A percentile compares a stretch with the other conserved stretches of the same genome.
These are phyloP conservation scores for Liopterus haemorrhoidalis DNA, from an alignment of 2,888 invertebrate genomes.

Conservation along the genomic window DNA sequence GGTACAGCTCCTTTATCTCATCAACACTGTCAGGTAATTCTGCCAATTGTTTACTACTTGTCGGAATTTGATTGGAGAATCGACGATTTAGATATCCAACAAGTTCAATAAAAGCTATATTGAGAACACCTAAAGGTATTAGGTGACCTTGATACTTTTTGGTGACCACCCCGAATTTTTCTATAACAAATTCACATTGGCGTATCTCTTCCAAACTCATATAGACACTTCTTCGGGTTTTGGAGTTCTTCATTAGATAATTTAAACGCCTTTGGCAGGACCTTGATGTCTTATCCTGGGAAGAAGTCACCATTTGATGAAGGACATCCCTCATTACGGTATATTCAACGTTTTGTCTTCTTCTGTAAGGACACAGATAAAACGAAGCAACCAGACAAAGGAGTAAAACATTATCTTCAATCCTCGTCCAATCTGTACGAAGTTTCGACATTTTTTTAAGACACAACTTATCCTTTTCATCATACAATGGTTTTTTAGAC, in stretches of 20 bases:
- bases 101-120: slow-evolving; percentile 42
- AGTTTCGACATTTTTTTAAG: slow-evolving; percentile 55
- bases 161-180: slow-evolving; percentile 44
- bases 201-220: slow-evolving; percentile 57
- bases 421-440: slow-evolving; percentile 58
- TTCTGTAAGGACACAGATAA: slow-evolving; percentile 48
- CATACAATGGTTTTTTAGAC: slow-evolving; percentile 43
- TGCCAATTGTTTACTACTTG: slow-evolving; percentile 7
- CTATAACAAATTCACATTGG: slow-evolving; percentile 50
- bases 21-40: slow-evolving; percentile 41
- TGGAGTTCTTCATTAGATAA: slow-evolving; percentile 42
- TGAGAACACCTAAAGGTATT: slow-evolving; percentile 37
- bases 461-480: slow-evolving; percentile 60
- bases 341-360: slow-evolving; percentile 45
- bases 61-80: slow-evolving; percentile 34
- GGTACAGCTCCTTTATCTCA: slow-evolving; percentile 38
- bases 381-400: slow-evolving; percentile 60
- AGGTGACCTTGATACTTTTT: slow-evolving; percentile 37
- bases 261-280: slow-evolving; percentile 61
- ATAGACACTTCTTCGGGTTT: slow-evolving; percentile 54
- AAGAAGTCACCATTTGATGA: slow-evolving; percentile 46
- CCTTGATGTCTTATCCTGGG: slow-evolving; percentile 61
- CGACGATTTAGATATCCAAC: slow-evolving; percentile 38
- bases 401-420: slow-evolving; percentile 64
- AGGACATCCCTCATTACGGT: slow-evolving; percentile 53